phyloP scores from a whole-genome alignment of 2,113 vertebrate genomes.

The Passer montanus region DNA sequence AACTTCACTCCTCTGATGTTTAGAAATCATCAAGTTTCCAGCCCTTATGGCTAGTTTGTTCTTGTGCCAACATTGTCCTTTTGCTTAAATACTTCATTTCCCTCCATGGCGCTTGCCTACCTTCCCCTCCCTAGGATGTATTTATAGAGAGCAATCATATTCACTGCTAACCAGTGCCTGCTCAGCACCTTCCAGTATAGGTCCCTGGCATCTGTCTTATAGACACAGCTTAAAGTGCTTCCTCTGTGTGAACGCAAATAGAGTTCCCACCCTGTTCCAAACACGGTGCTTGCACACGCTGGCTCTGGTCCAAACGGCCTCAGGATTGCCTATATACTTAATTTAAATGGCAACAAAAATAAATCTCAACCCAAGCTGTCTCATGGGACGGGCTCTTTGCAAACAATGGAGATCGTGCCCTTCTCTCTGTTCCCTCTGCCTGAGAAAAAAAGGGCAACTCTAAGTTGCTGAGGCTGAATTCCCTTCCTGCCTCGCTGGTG shows the following conservation, averaged over 20 bases:
- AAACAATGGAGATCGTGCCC: neutral
- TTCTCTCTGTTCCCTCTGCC: neutral
- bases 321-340: constrained; percentile 49
- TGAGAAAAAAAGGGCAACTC: neutral
- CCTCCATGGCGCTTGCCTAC: neutral
- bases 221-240: constrained; percentile 2
- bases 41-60: constrained; percentile 47
- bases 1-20: constrained; percentile 45
- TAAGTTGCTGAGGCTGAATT: neutral
- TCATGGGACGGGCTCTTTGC: neutral
- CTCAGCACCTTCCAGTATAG: constrained; percentile 27
- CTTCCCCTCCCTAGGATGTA: constrained; percentile 10
- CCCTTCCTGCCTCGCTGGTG: neutral
- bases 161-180: neutral
- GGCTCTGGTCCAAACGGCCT: constrained; percentile 37
- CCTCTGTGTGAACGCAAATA: constrained; percentile 35
- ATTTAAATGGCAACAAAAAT: constrained; percentile 64
- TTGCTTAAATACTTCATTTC: constrained; percentile 63
- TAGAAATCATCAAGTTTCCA: constrained; percentile 52
- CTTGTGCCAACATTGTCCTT: constrained; percentile 63
- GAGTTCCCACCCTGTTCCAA: constrained; percentile 54
- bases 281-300: neutral
- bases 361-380: constrained; percentile 28
- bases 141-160: constrained; percentile 32
- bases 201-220: constrained; percentile 6